These are phyloP conservation scores for Cheilosia urbana DNA, from an alignment of 2,888 invertebrate species.

Conservation along the genomic window DNA sequence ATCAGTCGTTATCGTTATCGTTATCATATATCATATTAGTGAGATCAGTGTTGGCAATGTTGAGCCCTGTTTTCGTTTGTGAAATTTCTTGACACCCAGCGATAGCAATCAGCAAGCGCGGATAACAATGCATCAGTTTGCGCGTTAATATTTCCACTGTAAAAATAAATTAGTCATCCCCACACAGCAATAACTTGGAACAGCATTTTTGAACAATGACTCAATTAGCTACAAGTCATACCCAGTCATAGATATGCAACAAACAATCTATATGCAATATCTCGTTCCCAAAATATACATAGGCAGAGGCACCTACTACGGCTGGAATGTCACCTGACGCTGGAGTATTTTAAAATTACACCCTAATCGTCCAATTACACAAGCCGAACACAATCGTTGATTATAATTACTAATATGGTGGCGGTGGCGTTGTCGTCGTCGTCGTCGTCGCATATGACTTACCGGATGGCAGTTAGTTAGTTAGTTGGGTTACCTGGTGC, in stretches of 20 bases:
- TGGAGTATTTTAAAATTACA: constrained; percentile 34
- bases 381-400: constrained; percentile 53
- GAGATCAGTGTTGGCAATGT: background rate
- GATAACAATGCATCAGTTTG: too few species aligned
- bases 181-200: constrained; percentile 4
- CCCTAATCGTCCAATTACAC: constrained; percentile 61
- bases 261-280: constrained; percentile 53
- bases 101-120: background rate
- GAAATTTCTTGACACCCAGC: constrained; percentile 1
- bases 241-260: constrained; percentile 33
- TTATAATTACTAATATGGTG: constrained; percentile 59
- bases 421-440: constrained; percentile 18
- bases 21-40: background rate
- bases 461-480: constrained; percentile 68
- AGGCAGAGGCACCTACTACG: background rate
- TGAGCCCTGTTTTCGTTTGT: background rate
- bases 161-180: constrained; percentile 44
- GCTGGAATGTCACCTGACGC: constrained; percentile 51
- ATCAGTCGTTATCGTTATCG: too few species aligned
- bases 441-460: constrained; percentile 49
- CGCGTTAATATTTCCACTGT: constrained; percentile 15
- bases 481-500: constrained; percentile 48
- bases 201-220: constrained; percentile 54
- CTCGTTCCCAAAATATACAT: constrained; percentile 29
- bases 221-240: constrained; percentile 51